Base-by-base conservation (phyloP, 2,888 invertebrate genomes). In the Athalia circularis region DNA sequence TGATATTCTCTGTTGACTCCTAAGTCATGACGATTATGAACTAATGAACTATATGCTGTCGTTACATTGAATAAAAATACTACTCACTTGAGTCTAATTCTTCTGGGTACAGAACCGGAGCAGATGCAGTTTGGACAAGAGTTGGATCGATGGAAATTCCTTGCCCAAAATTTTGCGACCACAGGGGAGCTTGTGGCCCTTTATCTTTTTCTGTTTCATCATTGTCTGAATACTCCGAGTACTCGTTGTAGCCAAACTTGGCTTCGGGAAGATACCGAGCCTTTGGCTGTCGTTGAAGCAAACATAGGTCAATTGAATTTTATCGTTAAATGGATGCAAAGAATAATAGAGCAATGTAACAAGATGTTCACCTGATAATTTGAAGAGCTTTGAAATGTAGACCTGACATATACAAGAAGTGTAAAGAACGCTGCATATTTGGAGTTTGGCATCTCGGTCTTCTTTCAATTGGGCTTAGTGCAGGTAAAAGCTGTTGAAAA, bases 11-110 rank as follows among this genome's bases (percentile, higher is more conserved):
- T 7, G n/a, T n/a, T 4, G 7, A 57, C 65, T 74, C 48, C 6
- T 8, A 45, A 9, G 29, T 57, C 9, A n/a, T 45, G 43, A 77
- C 61, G 4, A 50, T 68, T 59, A 72, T 29, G 8, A 11, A 5
- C 4, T 48, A 4, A 54, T 67, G 15, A 45, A 57, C 62, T 54
- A 61, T 48, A 8, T 15, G 13, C 64, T 48, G 47, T 2, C 7
- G 7, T 29, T 64, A 5, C 4, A 64, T 13, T 43, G 11, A 9
- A 43, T 43, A 43, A 11, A 8, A 8, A 65, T 13, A 48, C 8
- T 76, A 85, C 84, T 80, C 77, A 88, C 89, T 85, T 68, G 87
- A 85, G 80, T 88, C 84, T 0, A 87, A 74, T 57, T 50, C 76
- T 50, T 86, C 83, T 6, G 83, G 77, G 13, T 64, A 6, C 6